Evolutionary conservation across 2,888 invertebrate genomes (phyloP), one percentile per base, ranked within the genome.

Genomic region (Oconnorella tubifera): DNA sequence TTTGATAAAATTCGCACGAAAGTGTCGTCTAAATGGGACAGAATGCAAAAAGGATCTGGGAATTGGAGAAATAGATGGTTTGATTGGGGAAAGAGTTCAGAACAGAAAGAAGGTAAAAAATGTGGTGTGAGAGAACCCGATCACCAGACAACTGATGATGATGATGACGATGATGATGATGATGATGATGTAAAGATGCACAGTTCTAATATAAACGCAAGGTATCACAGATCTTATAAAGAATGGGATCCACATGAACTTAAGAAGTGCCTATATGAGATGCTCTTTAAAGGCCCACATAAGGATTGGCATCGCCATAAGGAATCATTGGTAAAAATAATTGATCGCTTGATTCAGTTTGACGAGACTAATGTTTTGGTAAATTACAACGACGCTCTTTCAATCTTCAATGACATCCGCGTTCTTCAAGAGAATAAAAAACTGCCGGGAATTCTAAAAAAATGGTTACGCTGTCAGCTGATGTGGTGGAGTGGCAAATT

Each of bases 1-100:
- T 33, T 64, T 4, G 59, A 55, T n/a, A 31, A 56, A 3, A 31
- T 67, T 2, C 29, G 51, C 6, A 31, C 59, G 28, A 40, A 55
- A 40, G 32, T 68, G 27, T 25, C 62, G 28, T n/a, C 53, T 23
- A 53, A 48, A 33, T 60, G 55, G 65, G 48, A 63, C 6, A 28
- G 48, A 40, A 40, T 40, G 40, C 10, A 40, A 10, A 40, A 40
- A 14, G 19, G 40, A 40, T 40, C 19, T 19, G 19, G 10, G 40
- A 10, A 19, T 40, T 40, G 40, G 40, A 40, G 10, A 19, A 40
- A 19, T 14, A 40, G 40, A 40, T 10, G 10, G 10, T 40, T 40
- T 40, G 40, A 19, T 10, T 10, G 40, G 40, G 40, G 19, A 14
- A 40, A 19, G 19, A 19, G 40, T 19, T 14, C 40, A 40, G 19